phyloP scores from a whole-genome alignment of 2,113 vertebrate species.

The Zosterops hypoxanthus region DNA sequence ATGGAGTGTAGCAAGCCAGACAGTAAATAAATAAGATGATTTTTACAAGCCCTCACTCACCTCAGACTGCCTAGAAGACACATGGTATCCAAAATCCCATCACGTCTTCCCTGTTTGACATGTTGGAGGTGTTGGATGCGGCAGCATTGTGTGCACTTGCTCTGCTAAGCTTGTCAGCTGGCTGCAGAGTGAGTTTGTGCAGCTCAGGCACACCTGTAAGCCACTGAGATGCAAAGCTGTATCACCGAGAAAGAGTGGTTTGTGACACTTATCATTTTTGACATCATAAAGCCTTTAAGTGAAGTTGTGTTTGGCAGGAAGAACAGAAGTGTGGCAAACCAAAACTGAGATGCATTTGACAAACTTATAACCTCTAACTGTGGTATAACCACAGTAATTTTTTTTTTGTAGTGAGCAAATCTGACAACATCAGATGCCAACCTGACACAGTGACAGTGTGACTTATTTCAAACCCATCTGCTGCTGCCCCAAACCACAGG shows the following conservation, averaged over 20 bases:
- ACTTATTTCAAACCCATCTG: background rate
- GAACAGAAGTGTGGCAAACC: background rate
- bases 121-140: accelerated
- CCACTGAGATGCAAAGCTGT: accelerated
- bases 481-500: background rate
- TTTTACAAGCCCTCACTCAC: background rate
- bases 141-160: background rate
- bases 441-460: background rate
- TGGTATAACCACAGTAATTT: background rate
- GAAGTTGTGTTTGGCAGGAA: background rate
- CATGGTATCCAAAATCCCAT: background rate
- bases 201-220: background rate
- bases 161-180: background rate
- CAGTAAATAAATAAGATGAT: background rate
- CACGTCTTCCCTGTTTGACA: background rate
- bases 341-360: background rate
- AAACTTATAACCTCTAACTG: background rate
- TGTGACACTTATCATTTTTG: background rate
- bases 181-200: background rate
- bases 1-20: background rate
- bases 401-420: background rate
- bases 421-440: background rate
- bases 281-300: background rate
- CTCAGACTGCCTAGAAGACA: background rate
- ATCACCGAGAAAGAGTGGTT: background rate